A percentile compares a stretch with the other conserved stretches of the same genome.
These are phyloP conservation scores for Okapia johnstoni DNA, from an alignment of 2,113 vertebrate genomes.

Conservation along the genomic window DNA sequence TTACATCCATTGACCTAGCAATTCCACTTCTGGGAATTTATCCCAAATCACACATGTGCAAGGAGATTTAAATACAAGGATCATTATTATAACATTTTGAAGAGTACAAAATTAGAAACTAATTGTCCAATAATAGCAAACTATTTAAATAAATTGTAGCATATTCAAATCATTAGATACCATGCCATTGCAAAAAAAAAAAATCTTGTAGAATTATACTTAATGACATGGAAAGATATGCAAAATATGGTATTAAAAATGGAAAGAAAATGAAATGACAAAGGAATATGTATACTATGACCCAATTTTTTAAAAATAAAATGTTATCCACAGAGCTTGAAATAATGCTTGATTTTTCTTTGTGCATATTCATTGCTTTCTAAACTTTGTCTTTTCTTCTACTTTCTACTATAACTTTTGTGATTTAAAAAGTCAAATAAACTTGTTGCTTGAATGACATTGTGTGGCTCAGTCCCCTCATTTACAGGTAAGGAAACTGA, in stretches of 20 bases:
- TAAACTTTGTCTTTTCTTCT: not conserved
- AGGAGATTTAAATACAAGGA: conserved; percentile 27
- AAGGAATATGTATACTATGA: not conserved
- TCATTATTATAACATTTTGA: conserved; percentile 23
- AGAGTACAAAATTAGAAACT: conserved; percentile 46
- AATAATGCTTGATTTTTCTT: not conserved
- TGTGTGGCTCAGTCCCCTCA: not conserved
- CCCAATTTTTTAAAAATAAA: not conserved
- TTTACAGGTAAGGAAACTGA: conserved; percentile 6
- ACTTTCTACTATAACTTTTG: not conserved
- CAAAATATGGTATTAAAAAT: not conserved
- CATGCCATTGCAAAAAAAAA: not conserved
- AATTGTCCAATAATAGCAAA: conserved; percentile 25
- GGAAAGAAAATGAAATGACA: not conserved
- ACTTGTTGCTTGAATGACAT: not conserved
- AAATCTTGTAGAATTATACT: not conserved
- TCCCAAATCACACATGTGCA: conserved; percentile 37
- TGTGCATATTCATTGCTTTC: not conserved
- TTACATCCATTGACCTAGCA: conserved; percentile 6
- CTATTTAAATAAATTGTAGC: conserved; percentile 7
- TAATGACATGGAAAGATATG: not conserved
- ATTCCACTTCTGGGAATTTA: conserved; percentile 45
- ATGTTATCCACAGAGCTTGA: not conserved
- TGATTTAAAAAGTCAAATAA: not conserved
- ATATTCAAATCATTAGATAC: conserved; percentile 21